Evolutionary conservation across 2,113 vertebrate species (phyloP), one percentile per base, ranked within the genome.

Genomic region (Tupaia chinensis): DNA sequence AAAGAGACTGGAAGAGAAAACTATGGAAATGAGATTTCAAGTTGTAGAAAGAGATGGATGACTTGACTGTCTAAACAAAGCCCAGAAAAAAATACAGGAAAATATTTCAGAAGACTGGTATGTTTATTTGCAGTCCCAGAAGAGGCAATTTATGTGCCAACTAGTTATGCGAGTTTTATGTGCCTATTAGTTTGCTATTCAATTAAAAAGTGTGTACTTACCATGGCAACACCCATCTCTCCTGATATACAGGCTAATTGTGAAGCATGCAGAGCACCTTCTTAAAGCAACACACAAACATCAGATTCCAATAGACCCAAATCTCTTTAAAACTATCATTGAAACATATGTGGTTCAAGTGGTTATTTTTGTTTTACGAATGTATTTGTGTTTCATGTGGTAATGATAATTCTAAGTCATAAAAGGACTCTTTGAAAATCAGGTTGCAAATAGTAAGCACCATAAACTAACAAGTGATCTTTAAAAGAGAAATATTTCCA

Each of bases 131-230:
- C 29, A 93, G 95, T 95, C 98, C 95, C 97, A 95, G 96, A 97
- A 98, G 97, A 98, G 68, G 91, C 93, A 98, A 98, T 98, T 98
- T 98, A 98, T 92, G 86, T 98, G 95, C 84, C 98, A 98, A 98
- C 61, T 98, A 97, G 83, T 98, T 97, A 97, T 96, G 92, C 96
- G 96, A 95, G 87, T 97, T 98, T 98, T 98, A 98, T 98, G 95
- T 98, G 97, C 97, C 97, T 98, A 98, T 98, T 98, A 98, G 96
- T 97, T 97, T 98, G 95, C 89, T 98, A 97, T 98, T 98, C 97
- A 98, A 96, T 98, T 98, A 97, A 98, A 98, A 98, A 98, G 93
- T 98, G 92, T 98, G 97, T 98, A 97, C 95, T 98, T 98, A 93
- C 97, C 96, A 97, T 97, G 87, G 97, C 95, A 98, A 98, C 97